These are phyloP conservation scores for Setophaga coronata DNA, from an alignment of 2,113 vertebrate species.

Conservation along the genomic window DNA sequence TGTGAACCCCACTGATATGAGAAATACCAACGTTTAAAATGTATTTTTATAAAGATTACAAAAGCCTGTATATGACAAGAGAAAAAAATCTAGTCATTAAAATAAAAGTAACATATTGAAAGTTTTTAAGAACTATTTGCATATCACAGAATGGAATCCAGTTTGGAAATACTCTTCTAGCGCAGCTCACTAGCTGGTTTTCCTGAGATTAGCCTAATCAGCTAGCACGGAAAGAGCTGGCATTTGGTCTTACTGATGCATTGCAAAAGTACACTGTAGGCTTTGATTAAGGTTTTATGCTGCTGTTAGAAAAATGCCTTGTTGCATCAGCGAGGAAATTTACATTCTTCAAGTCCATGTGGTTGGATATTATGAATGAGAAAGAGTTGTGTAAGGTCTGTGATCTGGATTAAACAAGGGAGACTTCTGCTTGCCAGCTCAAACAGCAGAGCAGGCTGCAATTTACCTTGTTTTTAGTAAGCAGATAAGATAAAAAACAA, in stretches of 20 bases:
- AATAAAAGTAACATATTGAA: neutral
- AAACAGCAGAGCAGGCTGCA: neutral
- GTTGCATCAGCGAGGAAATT: neutral
- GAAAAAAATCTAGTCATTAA: neutral
- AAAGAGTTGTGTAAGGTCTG: neutral
- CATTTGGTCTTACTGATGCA: slow-evolving; percentile 18
- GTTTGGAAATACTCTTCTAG: neutral
- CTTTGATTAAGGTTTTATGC: slow-evolving; percentile 34
- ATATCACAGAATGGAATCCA: neutral
- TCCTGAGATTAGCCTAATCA: slow-evolving; percentile 29
- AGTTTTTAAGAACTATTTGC: neutral
- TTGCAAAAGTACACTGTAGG: neutral
- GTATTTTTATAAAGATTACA: neutral
- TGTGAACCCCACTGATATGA: neutral
- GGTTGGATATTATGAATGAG: neutral
- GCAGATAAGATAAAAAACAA: neutral
- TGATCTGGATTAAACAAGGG: neutral
- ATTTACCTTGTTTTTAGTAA: neutral
- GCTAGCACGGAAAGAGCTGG: neutral
- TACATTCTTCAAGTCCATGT: neutral
- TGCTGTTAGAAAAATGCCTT: neutral
- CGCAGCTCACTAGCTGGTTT: slow-evolving; percentile 4
- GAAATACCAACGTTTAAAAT: neutral
- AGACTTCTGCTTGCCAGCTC: neutral
- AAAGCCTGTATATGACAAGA: neutral